Evolutionary conservation across 2,888 invertebrate genomes (phyloP).

Genomic region (Trimorus sp.): DNA sequence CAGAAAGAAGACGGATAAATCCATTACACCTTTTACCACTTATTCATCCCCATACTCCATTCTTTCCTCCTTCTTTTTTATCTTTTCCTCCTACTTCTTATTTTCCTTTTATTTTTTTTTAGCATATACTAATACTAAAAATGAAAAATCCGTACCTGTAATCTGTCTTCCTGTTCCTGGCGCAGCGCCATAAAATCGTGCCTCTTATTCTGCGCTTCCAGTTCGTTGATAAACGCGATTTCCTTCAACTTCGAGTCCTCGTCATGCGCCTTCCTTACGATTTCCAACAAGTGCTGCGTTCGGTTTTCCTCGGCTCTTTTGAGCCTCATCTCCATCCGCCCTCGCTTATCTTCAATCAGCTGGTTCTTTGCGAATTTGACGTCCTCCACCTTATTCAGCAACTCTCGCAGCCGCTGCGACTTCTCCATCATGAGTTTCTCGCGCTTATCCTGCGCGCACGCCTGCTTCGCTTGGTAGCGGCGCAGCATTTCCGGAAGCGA

Average conservation of each 20-base stretch:
- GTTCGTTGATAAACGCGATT: conserved; percentile 97
- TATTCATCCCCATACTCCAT: too few species aligned
- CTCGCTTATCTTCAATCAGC: conserved; percentile 90
- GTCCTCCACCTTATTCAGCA: conserved; percentile 92
- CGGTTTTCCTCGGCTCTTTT: conserved; percentile 96
- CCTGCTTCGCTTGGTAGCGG: conserved; percentile 91
- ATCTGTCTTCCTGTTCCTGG: conserved; percentile 88
- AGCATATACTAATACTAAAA: too few species aligned
- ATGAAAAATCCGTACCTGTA: conserved; percentile 81
- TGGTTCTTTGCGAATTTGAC: conserved; percentile 92
- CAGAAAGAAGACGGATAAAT: too few species aligned
- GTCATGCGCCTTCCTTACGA: conserved; percentile 97
- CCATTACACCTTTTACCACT: too few species aligned
- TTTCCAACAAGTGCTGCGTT: conserved; percentile 88
- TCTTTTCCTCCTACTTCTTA: too few species aligned
- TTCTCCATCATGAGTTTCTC: conserved; percentile 92
- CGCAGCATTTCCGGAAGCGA: conserved; percentile 91
- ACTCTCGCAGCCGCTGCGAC: conserved; percentile 91
- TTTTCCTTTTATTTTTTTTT: too few species aligned
- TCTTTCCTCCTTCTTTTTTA: too few species aligned
- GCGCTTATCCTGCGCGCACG: conserved; percentile 93
- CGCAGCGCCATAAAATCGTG: conserved; percentile 94
- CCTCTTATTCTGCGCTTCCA: conserved; percentile 96
- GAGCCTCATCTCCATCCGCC: conserved; percentile 88
- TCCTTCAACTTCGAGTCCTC: conserved; percentile 98